A percentile compares a stretch with the other conserved stretches of the same genome.
Evolutionary conservation across 2,797 vertebrate genomes (phyloP).

Genomic region (Rhinoraja longicauda): DNA sequence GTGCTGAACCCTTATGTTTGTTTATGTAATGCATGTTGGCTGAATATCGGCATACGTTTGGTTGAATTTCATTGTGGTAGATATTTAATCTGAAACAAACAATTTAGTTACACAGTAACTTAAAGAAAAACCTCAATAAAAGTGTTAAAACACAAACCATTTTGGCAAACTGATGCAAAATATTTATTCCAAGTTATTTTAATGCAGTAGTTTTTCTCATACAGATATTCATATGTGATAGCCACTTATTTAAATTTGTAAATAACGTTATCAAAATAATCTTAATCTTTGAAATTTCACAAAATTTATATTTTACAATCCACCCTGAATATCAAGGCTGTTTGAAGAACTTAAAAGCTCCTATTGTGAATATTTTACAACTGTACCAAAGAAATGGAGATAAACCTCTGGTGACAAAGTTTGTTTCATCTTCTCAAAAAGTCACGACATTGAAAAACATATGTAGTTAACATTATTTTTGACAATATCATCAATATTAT

Average conservation of each 20-base stretch:
- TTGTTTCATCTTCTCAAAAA: slow-evolving; percentile 2
- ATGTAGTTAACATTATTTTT: slow-evolving; percentile 62
- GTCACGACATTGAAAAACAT: slow-evolving; percentile 46
- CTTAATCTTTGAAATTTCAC: slow-evolving; percentile 78
- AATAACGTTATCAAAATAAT: slow-evolving; percentile 83
- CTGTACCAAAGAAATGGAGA: slow-evolving; percentile 58
- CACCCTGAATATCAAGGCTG: slow-evolving; percentile 80
- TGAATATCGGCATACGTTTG: neutral
- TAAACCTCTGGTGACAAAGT: slow-evolving; percentile 36
- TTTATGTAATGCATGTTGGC: neutral
- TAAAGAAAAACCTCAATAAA: neutral
- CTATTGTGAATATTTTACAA: slow-evolving; percentile 74
- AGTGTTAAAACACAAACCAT: slow-evolving; percentile 25
- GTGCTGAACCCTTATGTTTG: neutral
- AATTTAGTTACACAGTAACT: neutral
- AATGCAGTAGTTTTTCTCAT: slow-evolving; percentile 71
- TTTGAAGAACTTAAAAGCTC: slow-evolving; percentile 63
- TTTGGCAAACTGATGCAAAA: slow-evolving; percentile 76
- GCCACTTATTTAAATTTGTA: slow-evolving; percentile 74
- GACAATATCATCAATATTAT: slow-evolving; percentile 29
- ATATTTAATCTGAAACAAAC: slow-evolving; percentile 23
- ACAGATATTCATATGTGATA: slow-evolving; percentile 68
- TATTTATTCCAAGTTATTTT: slow-evolving; percentile 79
- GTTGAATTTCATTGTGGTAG: slow-evolving; percentile 28
- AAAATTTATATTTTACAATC: slow-evolving; percentile 78